Base-by-base conservation (phyloP, 2,797 vertebrate genomes). In the Hybognathus amarus region DNA sequence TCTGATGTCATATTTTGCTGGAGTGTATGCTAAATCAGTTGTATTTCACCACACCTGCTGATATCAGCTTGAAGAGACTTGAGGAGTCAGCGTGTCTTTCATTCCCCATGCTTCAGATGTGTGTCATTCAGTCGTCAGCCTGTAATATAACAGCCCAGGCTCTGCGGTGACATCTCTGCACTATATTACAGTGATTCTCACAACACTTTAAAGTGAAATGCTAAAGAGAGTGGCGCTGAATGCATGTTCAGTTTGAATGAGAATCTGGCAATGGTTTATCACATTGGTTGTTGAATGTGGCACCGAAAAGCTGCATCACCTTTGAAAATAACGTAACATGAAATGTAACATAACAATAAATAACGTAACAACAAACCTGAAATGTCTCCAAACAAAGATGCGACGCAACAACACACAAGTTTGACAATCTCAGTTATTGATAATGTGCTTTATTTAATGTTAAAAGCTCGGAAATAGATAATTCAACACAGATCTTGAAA, bases 61-160 rank as follows among this genome's bases (percentile, higher is more conserved):
- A 47, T 45, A 77, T 61, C 75, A 61, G 59, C 40, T 42, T 63
- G n/a, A 22, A 63, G n/a, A 45, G n/a, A 30, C 75, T 27, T 24
- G 36, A 59, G 17, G 74, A 45, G 56, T 61, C 54, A 61, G 54
- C 70, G 17, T 27, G 36, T 1, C 15, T 24, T 40, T 40, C 4
- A 40, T 38, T 76, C 17, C 36, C 4, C 17, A 61, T 42, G 24
- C 13, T 30, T 63, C 61, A 30, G 6, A 30, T 63, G 15, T 42
- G n/a, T 42, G n/a, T 18, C 12, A 5, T 59, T 76, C 33, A 15
- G 7, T 27, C 6, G 42, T 30, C 15, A 15, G 42, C 12, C 42
- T 45, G 47, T 22, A 9, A 45, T 33, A 38, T 67, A 67, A 22
- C 18, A 67, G 22, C 17, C 7, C 13, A 17, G 59, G 18, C 33